Evolutionary conservation across 2,888 invertebrate species (phyloP).

Genomic region (Cantharis nigra): DNA sequence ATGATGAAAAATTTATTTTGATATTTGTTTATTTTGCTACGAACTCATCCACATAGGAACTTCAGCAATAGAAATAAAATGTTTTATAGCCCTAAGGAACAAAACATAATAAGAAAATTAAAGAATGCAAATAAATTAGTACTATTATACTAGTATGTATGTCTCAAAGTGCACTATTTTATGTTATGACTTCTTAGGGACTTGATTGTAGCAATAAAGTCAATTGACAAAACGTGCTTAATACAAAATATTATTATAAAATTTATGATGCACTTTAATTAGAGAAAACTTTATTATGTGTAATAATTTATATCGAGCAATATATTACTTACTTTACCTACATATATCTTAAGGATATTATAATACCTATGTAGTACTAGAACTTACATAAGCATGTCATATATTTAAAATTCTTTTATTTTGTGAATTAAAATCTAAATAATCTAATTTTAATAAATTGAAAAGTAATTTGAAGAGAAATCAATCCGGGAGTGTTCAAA

Average conservation of each 20-base stretch:
- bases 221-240: background rate
- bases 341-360: background rate
- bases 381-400: no score
- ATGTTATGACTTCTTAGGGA: background rate
- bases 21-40: background rate
- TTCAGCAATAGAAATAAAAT: background rate
- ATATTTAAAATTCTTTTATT: no score
- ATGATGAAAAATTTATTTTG: background rate
- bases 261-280: background rate
- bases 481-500: no score
- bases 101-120: background rate
- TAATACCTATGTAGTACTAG: no score
- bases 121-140: background rate
- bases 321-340: background rate
- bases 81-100: background rate
- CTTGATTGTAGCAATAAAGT: background rate
- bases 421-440: no score
- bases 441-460: no score
- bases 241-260: background rate
- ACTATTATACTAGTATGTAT: background rate
- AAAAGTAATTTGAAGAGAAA: no score
- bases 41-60: background rate
- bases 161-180: background rate
- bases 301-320: background rate
- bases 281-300: background rate